Base-by-base conservation (phyloP, 1,140 invertebrate genomes). In the Belonocnema kinseyi region DNA sequence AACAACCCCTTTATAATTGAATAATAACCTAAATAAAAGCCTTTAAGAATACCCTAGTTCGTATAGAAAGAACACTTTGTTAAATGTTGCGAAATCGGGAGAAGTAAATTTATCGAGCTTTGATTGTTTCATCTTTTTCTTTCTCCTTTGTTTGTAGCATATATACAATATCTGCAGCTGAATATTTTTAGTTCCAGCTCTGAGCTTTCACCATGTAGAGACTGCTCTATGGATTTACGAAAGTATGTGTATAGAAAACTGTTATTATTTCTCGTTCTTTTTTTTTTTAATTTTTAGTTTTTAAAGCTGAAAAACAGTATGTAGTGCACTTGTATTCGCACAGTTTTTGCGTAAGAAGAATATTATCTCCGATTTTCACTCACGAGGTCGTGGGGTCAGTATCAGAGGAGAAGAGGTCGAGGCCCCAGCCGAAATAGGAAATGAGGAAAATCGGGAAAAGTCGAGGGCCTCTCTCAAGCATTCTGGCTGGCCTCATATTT, bases 191-290 rank as follows among this genome's bases (percentile, higher is more conserved):
- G 61, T 66, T 33, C 13, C 8, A 66, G 61, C 61, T 66, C 40
- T 40, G 26, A 66, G 61, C 61, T 40, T 66, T 66, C 26, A 5
- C 14, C 33, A 46, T 40, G 61, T 26, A n/a, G 61, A 66, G n/a
- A 66, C 14, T 66, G 61, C 58, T 73, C 75, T 74, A 70, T 72
- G 73, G 75, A 70, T 81, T 85, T 78, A 75, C 87, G 86, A 84
- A 87, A 87, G 81, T 84, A 80, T 74, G 61, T 78, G 72, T 82
- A 77, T 82, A 0, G 53, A 78, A 40, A 77, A 80, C 79, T 58
- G 11, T 58, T 19, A 2, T 13, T 77, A 66, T 80, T 80, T 80
- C 75, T 51, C 71, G 72, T 4, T 33, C 26, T 33, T 33, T 33
- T 78, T 74, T 80, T 77, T 76, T n/a, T n/a, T n/a, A n/a, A 33